Evolutionary conservation across 2,113 vertebrate genomes (phyloP).

Genomic region (Acinonyx jubatus): DNA sequence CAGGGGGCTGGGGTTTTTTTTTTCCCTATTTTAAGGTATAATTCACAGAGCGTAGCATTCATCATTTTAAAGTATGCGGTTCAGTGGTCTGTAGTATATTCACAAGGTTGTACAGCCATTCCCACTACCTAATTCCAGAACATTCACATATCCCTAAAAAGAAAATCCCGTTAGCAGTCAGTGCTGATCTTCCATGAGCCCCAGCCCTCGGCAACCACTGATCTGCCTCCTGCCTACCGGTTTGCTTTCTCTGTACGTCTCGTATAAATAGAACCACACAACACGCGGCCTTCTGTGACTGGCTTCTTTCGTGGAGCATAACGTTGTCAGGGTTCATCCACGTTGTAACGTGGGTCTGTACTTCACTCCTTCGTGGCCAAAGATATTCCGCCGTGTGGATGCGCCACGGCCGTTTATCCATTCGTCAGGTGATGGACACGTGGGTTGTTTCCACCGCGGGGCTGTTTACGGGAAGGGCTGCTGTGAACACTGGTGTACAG

Average conservation of each 20-base stretch:
- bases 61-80: background rate
- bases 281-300: background rate
- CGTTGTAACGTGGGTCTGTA: no score
- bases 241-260: background rate
- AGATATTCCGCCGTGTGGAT: no score
- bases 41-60: rapidly evolving
- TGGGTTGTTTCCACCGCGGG: background rate
- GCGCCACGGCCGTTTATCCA: rapidly evolving
- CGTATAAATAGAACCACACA: background rate
- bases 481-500: rapidly evolving
- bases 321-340: background rate
- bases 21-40: background rate
- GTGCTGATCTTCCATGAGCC: rapidly evolving
- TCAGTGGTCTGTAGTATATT: background rate
- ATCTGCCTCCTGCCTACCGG: background rate
- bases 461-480: rapidly evolving
- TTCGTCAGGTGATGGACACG: background rate
- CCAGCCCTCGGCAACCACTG: no score
- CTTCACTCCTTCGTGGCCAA: background rate
- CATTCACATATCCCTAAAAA: background rate
- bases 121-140: background rate
- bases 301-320: background rate
- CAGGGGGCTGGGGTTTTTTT: background rate
- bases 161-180: background rate
- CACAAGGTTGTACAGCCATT: background rate